Base-by-base conservation (phyloP, 2,113 vertebrate species). In the Nibea albiflora region DNA sequence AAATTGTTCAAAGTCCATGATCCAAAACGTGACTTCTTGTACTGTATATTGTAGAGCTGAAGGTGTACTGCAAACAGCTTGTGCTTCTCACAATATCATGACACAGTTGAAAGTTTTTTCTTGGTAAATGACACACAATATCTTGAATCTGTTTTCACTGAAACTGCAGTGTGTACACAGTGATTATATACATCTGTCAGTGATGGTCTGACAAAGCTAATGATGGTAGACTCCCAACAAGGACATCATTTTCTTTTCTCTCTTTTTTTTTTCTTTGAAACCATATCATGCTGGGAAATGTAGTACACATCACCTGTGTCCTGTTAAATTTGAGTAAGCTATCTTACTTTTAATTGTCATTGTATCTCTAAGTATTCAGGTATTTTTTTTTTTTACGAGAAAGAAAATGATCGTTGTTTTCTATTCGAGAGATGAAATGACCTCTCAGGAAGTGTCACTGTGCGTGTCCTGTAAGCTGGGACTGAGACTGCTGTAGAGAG, bases 321-420 rank as follows among this genome's bases (percentile, higher is more conserved):
- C 61, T 70, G 56, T 69, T 79, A 57, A 75, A 71, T 68, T 57
- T 62, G 76, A 79, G 76, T 78, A 85, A 85, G 79, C 82, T 89
- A 79, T 73, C 11, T 64, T 75, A 61, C 57, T 66, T 73, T 86
- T 76, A 63, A 61, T 72, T 73, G 35, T 88, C 54, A 78, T 80
- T 89, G 83, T 80, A 80, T 87, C 68, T 90, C 64, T 69, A 85
- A 78, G 71, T 81, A 78, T 94, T 94, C 80, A 88, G 92, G 92
- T 92, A 71, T 89, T 84, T 90, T 82, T 87, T 87, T 24, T n/a
- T 65, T 46, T 68, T 67, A 35, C 6, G 8, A 8, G 35, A 16
- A 71, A 87, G 60, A 79, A 75, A 68, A 76, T 78, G 11, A 80
- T 72, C 65, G 2, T 72, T 58, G 31, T 81, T 86, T 77, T 82